A percentile compares a stretch with the other conserved stretches of the same genome.
Evolutionary conservation across 1,140 invertebrate genomes (phyloP).

Genomic region (Sipha flava): DNA sequence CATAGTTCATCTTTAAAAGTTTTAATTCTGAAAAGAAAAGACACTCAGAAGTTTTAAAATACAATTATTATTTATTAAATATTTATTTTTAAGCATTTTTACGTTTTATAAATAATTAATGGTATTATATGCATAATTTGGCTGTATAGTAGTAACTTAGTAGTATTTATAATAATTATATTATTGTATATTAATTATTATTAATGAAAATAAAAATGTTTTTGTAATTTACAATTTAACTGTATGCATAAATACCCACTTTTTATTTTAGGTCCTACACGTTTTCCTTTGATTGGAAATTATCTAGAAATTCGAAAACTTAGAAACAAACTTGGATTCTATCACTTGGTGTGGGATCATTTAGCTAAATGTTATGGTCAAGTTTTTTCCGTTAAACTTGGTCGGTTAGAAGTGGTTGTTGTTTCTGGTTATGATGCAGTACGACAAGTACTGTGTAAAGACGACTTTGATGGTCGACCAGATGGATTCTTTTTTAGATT

Average conservation of each 20-base stretch:
- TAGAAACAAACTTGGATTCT: constrained; percentile 40
- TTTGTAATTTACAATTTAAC: too few relatives aligned
- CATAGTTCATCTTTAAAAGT: too few relatives aligned
- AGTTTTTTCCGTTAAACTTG: constrained; percentile 49
- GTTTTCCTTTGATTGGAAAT: constrained; percentile 47
- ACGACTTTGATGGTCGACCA: constrained; percentile 61
- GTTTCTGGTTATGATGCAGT: constrained; percentile 54
- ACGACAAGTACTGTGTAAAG: constrained; percentile 51
- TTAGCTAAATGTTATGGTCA: constrained; percentile 43
- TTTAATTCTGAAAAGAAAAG: too few relatives aligned
- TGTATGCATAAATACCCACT: background rate
- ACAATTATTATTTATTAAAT: too few relatives aligned
- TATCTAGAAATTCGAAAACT: constrained; percentile 40
- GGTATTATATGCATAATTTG: too few relatives aligned
- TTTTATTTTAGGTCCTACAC: constrained; percentile 44
- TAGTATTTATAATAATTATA: too few relatives aligned
- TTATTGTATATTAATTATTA: too few relatives aligned
- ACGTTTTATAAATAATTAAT: too few relatives aligned
- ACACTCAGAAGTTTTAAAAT: too few relatives aligned
- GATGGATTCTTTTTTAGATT: constrained; percentile 58
- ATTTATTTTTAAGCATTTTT: too few relatives aligned
- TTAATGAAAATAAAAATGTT: too few relatives aligned
- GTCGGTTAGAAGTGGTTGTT: constrained; percentile 51
- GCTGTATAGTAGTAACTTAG: too few relatives aligned
- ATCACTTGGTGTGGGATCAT: constrained; percentile 43